Evolutionary conservation across 2,113 vertebrate species (phyloP).

Genomic region (Saccopteryx bilineata): DNA sequence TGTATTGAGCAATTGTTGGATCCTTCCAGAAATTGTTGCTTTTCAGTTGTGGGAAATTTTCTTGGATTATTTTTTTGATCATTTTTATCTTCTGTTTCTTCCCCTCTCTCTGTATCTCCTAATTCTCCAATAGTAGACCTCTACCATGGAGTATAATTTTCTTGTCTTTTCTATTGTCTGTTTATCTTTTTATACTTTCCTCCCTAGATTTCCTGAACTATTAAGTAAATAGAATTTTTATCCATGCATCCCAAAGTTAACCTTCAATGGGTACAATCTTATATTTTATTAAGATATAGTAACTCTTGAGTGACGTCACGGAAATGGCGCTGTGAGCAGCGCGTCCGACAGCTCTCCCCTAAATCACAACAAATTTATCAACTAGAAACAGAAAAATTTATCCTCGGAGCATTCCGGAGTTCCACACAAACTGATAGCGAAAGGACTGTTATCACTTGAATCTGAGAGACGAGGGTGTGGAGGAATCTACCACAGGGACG

Average conservation of each 20-base stretch:
- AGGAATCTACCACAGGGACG: no score
- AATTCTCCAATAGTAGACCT: not conserved
- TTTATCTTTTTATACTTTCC: not conserved
- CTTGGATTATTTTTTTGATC: not conserved
- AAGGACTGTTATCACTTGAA: no score
- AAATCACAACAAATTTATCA: no score
- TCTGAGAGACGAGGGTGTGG: no score
- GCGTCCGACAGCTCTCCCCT: no score
- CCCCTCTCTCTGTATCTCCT: not conserved
- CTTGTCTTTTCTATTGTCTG: constrained; percentile 4
- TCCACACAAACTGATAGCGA: no score
- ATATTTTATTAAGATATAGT: not conserved
- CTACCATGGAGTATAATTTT: not conserved
- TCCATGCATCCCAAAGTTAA: not conserved
- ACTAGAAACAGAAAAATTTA: no score
- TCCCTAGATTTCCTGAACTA: not conserved
- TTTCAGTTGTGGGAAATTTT: not conserved
- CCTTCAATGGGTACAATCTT: not conserved
- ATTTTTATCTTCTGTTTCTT: not conserved
- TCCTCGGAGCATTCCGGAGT: no score
- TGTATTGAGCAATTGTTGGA: not conserved
- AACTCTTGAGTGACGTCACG: no score
- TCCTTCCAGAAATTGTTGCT: not conserved
- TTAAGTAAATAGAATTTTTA: constrained; percentile 26
- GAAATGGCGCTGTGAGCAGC: no score